A percentile compares a stretch with the other conserved stretches of the same genome.
These are phyloP conservation scores for Carlito syrichta DNA, from an alignment of 2,113 vertebrate genomes.

Conservation along the genomic window DNA sequence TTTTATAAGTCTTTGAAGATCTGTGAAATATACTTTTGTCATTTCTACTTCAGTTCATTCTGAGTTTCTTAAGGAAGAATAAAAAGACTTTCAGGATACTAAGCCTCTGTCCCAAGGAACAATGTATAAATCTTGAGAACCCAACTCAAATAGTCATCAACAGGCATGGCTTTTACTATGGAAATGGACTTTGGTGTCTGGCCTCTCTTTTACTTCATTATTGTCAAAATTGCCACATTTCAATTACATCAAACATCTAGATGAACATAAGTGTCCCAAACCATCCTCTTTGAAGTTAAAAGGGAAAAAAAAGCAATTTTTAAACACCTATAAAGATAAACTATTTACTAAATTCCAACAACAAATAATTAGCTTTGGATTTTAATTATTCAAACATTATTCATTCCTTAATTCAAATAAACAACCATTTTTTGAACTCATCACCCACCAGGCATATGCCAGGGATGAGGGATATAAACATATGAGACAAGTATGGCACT, in stretches of 20 bases:
- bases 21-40: not conserved
- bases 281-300: not conserved
- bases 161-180: not conserved
- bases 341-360: not conserved
- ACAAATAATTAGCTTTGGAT: not conserved
- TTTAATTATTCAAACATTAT: not conserved
- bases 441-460: not conserved
- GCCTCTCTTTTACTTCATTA: not conserved
- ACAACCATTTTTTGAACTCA: not conserved
- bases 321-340: constrained; percentile 18
- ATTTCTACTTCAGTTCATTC: not conserved
- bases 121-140: not conserved
- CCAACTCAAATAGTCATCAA: not conserved
- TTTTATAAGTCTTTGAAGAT: not conserved
- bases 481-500: no score
- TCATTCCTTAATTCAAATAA: not conserved
- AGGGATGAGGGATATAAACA: no score
- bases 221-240: not conserved
- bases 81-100: not conserved
- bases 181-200: not conserved
- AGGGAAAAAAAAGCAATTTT: not conserved
- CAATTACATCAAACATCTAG: not conserved
- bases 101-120: not conserved
- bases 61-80: not conserved
- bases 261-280: not conserved